A percentile compares a stretch with the other conserved stretches of the same genome.
Conservation (phyloP, 2,797 vertebrate genomes). For the Gobio occitaniae region DNA sequence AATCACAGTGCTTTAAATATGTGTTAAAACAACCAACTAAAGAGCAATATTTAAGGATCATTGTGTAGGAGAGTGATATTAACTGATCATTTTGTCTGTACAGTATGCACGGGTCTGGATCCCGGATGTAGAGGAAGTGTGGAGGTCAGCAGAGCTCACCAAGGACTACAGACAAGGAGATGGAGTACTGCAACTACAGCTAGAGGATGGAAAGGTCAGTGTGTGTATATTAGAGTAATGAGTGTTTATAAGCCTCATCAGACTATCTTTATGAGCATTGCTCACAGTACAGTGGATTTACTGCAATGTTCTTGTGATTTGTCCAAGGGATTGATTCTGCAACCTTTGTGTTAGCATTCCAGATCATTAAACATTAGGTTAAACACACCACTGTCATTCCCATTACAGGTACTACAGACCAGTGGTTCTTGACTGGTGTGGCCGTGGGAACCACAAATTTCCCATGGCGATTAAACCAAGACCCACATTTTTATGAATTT, state of each 20-base stretch:
- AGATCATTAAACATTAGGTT: conserved; percentile 4
- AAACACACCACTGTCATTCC: neutral
- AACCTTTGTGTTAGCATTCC: neutral
- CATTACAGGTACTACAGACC: neutral
- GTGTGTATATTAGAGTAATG: neutral
- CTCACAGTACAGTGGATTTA: neutral
- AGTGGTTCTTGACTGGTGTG: neutral
- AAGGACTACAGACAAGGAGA: conserved; percentile 95
- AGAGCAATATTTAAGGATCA: neutral
- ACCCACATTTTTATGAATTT: neutral
- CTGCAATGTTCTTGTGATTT: neutral
- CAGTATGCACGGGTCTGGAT: conserved; percentile 98
- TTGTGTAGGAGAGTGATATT: conserved; percentile 1
- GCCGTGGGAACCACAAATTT: neutral
- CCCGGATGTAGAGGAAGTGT: conserved; percentile 94
- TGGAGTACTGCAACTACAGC: conserved; percentile 84
- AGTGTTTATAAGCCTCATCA: neutral
- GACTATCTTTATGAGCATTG: conserved; percentile 8
- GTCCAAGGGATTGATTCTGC: neutral
- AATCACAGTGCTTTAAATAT: neutral
- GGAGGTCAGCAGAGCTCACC: conserved; percentile 94
- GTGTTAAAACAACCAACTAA: neutral
- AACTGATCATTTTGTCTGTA: conserved; percentile 55
- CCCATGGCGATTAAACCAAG: neutral
- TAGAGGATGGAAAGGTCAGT: conserved; percentile 92